phyloP scores from a whole-genome alignment of 2,888 invertebrate genomes.

The Leptinotarsa peninsularis region DNA sequence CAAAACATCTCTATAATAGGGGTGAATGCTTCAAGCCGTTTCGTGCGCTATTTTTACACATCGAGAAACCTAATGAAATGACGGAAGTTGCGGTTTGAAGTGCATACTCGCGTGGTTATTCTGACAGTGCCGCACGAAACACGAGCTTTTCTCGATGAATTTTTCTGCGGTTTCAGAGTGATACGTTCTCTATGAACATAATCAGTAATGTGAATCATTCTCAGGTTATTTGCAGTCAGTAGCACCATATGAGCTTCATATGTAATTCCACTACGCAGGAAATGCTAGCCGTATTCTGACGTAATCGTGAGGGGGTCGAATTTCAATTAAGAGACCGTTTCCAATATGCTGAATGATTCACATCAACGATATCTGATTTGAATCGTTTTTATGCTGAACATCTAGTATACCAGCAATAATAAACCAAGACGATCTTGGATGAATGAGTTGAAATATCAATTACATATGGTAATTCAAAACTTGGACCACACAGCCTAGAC shows the following conservation, averaged over 20 bases:
- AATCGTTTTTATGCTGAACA: background rate
- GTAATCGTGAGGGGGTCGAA: background rate
- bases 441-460: too few species aligned
- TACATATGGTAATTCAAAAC: too few species aligned
- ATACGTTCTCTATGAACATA: constrained; percentile 9
- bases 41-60: constrained; percentile 23
- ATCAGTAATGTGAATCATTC: constrained; percentile 24
- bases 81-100: constrained; percentile 35
- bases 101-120: constrained; percentile 20
- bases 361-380: background rate
- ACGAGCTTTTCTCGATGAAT: constrained; percentile 4
- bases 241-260: constrained; percentile 27
- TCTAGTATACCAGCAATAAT: background rate
- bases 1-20: constrained; percentile 5
- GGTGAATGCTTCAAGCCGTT: constrained; percentile 16
- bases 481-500: too few species aligned
- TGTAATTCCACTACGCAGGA: constrained; percentile 31
- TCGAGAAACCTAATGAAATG: constrained; percentile 20
- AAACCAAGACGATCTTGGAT: background rate
- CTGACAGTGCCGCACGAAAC: constrained; percentile 15
- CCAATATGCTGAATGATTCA: constrained; percentile 3
- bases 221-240: constrained; percentile 19
- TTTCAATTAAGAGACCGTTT: constrained; percentile 11
- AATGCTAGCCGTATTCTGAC: constrained; percentile 23
- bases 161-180: constrained; percentile 14